These are phyloP conservation scores for Heteronetta atricapilla DNA, from an alignment of 2,113 vertebrate species.

Conservation along the genomic window DNA sequence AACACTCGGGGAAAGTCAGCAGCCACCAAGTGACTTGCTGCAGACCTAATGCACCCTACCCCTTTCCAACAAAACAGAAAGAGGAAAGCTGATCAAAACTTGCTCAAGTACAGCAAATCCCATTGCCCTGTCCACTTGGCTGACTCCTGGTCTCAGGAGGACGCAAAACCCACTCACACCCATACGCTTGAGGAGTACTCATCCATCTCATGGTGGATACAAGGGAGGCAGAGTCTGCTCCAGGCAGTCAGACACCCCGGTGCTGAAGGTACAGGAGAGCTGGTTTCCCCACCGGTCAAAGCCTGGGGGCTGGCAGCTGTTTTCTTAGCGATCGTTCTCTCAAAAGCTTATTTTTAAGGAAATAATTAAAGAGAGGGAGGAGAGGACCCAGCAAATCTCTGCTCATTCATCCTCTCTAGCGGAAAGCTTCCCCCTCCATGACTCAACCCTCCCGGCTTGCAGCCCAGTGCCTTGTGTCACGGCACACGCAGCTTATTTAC, in stretches of 20 bases:
- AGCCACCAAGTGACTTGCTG: not conserved
- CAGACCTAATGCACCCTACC: not conserved
- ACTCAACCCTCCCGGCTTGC: not conserved
- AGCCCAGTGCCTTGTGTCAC: not conserved
- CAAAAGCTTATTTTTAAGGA: not conserved
- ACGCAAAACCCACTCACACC: not conserved
- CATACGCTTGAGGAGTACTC: accelerated
- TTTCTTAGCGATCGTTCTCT: not conserved
- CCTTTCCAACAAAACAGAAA: not conserved
- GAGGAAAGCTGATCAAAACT: not conserved
- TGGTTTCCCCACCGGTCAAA: not conserved
- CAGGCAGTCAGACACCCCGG: not conserved
- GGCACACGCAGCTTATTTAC: not conserved
- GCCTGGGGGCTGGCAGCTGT: not conserved
- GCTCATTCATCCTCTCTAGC: not conserved
- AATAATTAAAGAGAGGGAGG: not conserved
- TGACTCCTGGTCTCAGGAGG: not conserved
- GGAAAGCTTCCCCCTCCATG: not conserved
- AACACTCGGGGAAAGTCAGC: not conserved
- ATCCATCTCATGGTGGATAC: not conserved
- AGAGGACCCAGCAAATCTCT: not conserved
- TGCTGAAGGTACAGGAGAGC: not conserved
- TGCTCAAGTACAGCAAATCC: not conserved
- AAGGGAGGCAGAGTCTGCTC: not conserved
- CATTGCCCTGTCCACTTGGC: not conserved